A percentile compares a stretch with the other conserved stretches of the same genome.
Conservation (phyloP, 2,113 vertebrate genomes). For the Camarhynchus parvulus region DNA sequence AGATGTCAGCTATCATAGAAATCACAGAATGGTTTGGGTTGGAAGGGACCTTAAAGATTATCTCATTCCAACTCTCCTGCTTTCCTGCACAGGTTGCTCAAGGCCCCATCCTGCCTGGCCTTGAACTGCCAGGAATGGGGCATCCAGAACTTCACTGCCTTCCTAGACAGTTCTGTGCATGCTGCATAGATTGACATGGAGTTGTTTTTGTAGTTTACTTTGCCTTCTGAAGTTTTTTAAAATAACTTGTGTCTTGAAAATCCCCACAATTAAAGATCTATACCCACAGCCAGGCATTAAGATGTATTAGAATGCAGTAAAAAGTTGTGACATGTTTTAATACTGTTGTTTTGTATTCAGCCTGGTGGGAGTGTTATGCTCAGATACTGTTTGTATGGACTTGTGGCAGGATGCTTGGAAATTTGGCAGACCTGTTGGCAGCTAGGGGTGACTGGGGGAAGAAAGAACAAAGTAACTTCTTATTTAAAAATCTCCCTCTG, state of each 20-base stretch:
- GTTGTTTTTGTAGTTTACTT: neutral
- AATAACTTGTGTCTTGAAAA: neutral
- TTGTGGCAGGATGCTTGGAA: neutral
- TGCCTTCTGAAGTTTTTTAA: neutral
- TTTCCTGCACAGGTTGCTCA: neutral
- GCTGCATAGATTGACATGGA: neutral
- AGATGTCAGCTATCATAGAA: neutral
- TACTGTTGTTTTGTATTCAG: neutral
- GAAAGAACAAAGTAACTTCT: slow-evolving; percentile 69
- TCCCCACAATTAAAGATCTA: neutral
- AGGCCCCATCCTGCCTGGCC: neutral
- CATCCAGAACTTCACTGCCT: neutral
- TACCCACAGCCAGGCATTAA: neutral
- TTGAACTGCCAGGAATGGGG: neutral
- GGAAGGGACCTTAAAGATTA: neutral
- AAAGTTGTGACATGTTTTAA: neutral
- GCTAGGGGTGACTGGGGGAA: neutral
- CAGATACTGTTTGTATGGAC: neutral
- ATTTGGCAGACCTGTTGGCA: neutral
- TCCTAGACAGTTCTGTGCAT: neutral
- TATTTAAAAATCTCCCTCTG: slow-evolving; percentile 77
- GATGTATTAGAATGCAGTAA: neutral
- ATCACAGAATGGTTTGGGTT: neutral
- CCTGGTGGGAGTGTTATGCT: neutral
- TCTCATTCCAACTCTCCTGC: neutral